These are phyloP conservation scores for Clunio marinus DNA, from an alignment of 2,888 invertebrate species.

Conservation along the genomic window DNA sequence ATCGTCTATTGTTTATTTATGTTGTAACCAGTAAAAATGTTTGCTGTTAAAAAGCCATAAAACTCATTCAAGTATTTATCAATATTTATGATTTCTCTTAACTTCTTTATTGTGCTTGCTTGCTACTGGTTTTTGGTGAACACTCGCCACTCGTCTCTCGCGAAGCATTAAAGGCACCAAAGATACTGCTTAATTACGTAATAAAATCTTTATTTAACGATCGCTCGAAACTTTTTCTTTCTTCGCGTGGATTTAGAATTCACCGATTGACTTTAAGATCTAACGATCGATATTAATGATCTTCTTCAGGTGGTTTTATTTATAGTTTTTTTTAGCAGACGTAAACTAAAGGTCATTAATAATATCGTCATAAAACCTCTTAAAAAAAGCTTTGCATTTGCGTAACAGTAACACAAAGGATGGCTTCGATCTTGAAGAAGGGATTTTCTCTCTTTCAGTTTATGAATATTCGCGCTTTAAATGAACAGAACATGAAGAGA, in stretches of 20 bases:
- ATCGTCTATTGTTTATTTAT: no score
- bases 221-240: neutral
- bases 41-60: neutral
- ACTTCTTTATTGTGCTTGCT: neutral
- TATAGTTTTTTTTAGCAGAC: neutral
- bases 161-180: neutral
- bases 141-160: neutral
- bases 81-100: conserved; percentile 30
- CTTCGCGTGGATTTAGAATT: neutral
- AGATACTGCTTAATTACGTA: conserved; percentile 29
- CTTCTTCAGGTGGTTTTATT: neutral
- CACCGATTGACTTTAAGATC: neutral
- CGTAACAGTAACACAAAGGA: no score
- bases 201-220: conserved; percentile 29
- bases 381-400: neutral
- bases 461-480: no score
- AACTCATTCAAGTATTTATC: neutral
- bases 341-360: conserved; percentile 6
- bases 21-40: neutral
- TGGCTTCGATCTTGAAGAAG: no score
- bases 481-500: no score
- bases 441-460: no score
- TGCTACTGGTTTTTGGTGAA: conserved; percentile 35
- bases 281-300: conserved; percentile 9
- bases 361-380: neutral